phyloP scores from a whole-genome alignment of 2,888 invertebrate species.

The Tachina lurida region DNA sequence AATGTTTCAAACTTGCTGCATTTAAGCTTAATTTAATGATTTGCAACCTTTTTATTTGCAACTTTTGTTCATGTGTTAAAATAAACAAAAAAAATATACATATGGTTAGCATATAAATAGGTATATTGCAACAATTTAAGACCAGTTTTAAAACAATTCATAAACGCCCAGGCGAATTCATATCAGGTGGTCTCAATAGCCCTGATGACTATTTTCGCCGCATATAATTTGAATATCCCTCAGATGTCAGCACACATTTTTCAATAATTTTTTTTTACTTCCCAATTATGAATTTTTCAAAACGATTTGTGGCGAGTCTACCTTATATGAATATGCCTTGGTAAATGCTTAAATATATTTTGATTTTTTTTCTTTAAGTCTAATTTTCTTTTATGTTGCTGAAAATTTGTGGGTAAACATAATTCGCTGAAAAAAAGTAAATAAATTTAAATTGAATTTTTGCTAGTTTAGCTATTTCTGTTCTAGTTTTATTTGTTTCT shows the following conservation, averaged over 20 bases:
- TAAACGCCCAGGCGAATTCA: no score
- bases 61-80: constrained; percentile 2
- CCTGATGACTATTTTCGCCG: no score
- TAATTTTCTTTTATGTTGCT: constrained; percentile 9
- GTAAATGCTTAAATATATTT: constrained; percentile 6
- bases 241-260: no score
- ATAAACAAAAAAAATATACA: neutral
- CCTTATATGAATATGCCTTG: no score
- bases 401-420: neutral
- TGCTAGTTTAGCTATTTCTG: no score
- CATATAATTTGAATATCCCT: no score
- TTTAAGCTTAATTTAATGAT: constrained; percentile 58
- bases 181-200: no score
- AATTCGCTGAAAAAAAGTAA: neutral
- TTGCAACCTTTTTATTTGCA: constrained; percentile 52
- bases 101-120: neutral
- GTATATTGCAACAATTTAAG: neutral
- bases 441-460: no score
- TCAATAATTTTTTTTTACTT: no score
- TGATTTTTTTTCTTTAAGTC: constrained; percentile 1
- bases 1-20: constrained; percentile 48
- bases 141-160: neutral
- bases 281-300: no score
- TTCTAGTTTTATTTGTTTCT: no score
- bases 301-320: no score